phyloP scores from a whole-genome alignment of 2,113 vertebrate genomes.

The Baryphthengus martii region DNA sequence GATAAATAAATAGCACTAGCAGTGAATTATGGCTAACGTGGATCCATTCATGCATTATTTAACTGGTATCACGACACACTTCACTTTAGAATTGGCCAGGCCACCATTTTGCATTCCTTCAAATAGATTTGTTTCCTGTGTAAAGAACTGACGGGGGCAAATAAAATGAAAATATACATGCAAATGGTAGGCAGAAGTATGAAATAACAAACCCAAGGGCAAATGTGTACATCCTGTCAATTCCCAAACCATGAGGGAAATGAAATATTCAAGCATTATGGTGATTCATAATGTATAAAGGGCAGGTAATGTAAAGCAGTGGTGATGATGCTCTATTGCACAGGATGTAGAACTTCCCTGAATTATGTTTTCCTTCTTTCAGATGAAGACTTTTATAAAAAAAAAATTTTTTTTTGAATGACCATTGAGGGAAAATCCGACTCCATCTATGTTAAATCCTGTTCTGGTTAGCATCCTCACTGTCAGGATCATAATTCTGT shows the following conservation, averaged over 20 bases:
- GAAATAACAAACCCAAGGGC: conserved; percentile 40
- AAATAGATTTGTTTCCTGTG: not conserved
- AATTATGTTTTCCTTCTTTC: not conserved
- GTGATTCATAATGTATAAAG: conserved; percentile 3
- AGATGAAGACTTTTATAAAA: not conserved
- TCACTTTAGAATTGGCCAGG: not conserved
- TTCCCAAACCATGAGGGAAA: not conserved
- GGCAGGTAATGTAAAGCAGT: not conserved
- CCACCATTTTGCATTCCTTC: conserved; percentile 27
- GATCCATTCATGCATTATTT: conserved; percentile 33
- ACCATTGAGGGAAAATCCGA: not conserved
- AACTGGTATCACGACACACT: not conserved
- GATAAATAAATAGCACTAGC: not conserved
- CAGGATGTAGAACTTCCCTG: not conserved
- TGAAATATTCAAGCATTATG: not conserved
- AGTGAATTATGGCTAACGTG: not conserved
- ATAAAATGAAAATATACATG: not conserved
- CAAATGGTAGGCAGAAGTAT: not conserved
- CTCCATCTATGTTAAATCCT: not conserved
- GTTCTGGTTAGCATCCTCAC: not conserved
- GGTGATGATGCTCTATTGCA: not conserved
- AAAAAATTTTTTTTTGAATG: not conserved
- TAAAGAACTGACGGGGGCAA: not conserved
- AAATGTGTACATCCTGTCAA: not conserved
- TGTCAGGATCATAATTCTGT: not conserved